Evolutionary conservation across 2,888 invertebrate species (phyloP).

Genomic region (Diaperis boleti): DNA sequence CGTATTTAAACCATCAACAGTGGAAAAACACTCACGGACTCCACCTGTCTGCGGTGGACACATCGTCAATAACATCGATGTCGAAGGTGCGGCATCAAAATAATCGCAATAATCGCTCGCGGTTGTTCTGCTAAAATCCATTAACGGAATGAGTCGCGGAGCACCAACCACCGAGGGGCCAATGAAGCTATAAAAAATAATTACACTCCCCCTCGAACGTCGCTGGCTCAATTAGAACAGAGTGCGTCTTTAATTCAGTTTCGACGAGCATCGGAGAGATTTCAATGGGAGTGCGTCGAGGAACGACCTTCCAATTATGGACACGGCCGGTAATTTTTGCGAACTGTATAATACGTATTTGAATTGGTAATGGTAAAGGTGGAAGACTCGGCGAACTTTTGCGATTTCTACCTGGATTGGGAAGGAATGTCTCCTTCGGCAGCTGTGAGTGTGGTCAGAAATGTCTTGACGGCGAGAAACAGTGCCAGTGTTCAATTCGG

Average conservation of each 20-base stretch:
- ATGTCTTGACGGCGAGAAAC: no score
- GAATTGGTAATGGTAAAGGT: no score
- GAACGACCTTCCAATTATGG: constrained; percentile 5
- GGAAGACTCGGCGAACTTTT: no score
- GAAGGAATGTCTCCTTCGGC: no score
- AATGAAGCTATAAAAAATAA: constrained; percentile 44
- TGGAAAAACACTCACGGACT: no score
- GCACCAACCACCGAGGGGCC: constrained; percentile 18
- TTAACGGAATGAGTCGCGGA: constrained; percentile 46
- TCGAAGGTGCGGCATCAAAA: constrained; percentile 32
- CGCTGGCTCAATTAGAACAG: constrained; percentile 1
- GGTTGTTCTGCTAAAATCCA: constrained; percentile 50
- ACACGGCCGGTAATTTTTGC: neutral
- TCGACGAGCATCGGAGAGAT: constrained; percentile 7
- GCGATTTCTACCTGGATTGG: no score
- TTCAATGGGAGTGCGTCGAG: constrained; percentile 10
- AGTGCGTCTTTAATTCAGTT: constrained; percentile 19
- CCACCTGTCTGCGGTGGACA: neutral
- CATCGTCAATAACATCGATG: neutral
- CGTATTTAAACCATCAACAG: no score
- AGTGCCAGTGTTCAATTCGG: no score
- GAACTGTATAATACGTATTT: neutral
- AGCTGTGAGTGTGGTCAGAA: no score
- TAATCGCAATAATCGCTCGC: constrained; percentile 19
- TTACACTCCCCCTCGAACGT: constrained; percentile 20